Conservation (phyloP, 2,888 invertebrate genomes). For the Drosophila meridionalis region DNA sequence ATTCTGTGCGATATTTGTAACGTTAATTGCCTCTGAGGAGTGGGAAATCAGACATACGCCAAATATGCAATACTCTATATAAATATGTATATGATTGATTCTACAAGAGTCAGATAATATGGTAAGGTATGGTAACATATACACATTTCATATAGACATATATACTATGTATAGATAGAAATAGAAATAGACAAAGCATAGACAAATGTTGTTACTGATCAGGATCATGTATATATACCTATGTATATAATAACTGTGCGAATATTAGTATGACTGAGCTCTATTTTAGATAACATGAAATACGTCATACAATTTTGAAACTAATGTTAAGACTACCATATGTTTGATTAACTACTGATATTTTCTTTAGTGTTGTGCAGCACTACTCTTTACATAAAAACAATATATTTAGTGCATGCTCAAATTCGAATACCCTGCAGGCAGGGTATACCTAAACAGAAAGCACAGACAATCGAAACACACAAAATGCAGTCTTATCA, state of each 20-base stretch:
- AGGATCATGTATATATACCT: background rate
- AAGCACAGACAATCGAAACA: constrained; percentile 17
- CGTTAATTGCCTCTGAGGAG: constrained; percentile 29
- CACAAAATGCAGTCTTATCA: constrained; percentile 52
- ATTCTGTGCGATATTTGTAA: background rate
- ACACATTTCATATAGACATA: too few species aligned
- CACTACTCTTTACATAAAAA: too few species aligned
- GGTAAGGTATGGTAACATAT: too few species aligned
- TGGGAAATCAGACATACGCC: background rate
- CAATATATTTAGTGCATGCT: background rate
- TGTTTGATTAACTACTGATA: too few species aligned
- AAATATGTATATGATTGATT: background rate
- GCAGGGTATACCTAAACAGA: background rate
- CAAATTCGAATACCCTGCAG: background rate
- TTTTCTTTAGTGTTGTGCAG: too few species aligned
- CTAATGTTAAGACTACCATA: too few species aligned
- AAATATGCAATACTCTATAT: background rate
- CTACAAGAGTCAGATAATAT: too few species aligned
- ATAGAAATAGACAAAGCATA: too few species aligned
- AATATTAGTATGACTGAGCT: background rate
- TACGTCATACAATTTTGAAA: too few species aligned
- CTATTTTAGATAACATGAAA: background rate
- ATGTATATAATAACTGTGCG: background rate
- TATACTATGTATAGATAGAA: too few species aligned
- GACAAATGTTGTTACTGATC: background rate